phyloP scores from a whole-genome alignment of 1,140 invertebrate species.

The Microplitis demolitor region DNA sequence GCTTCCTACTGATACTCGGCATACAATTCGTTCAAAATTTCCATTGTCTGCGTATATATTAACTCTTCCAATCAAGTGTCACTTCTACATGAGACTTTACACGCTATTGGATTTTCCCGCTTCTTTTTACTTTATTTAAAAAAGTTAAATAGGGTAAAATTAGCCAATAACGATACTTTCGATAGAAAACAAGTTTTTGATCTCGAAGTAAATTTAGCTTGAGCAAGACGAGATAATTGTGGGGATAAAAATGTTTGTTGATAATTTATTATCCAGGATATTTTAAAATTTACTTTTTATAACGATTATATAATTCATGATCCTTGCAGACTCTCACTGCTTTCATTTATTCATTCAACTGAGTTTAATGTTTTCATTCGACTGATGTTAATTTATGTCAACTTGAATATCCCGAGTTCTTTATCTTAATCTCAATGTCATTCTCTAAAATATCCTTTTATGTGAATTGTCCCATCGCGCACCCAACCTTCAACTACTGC shows the following conservation, averaged over 20 bases:
- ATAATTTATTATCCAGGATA: no score
- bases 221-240: no score
- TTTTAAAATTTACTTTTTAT: no score
- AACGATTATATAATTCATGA: neutral
- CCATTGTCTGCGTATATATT: neutral
- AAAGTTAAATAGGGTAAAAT: neutral
- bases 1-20: no score
- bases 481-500: neutral
- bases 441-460: constrained; percentile 18
- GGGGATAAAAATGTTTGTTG: no score
- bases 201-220: no score
- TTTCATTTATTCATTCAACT: constrained; percentile 3
- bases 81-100: neutral
- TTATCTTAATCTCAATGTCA: neutral
- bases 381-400: constrained; percentile 11
- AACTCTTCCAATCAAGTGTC: neutral
- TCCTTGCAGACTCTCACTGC: neutral
- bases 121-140: neutral
- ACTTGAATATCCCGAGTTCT: neutral
- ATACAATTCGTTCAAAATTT: constrained; percentile 18
- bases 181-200: no score
- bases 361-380: neutral
- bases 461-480: constrained; percentile 20
- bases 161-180: no score
- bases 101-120: neutral